phyloP scores from a whole-genome alignment of 2,113 vertebrate species.

The Balaenoptera acutorostrata region DNA sequence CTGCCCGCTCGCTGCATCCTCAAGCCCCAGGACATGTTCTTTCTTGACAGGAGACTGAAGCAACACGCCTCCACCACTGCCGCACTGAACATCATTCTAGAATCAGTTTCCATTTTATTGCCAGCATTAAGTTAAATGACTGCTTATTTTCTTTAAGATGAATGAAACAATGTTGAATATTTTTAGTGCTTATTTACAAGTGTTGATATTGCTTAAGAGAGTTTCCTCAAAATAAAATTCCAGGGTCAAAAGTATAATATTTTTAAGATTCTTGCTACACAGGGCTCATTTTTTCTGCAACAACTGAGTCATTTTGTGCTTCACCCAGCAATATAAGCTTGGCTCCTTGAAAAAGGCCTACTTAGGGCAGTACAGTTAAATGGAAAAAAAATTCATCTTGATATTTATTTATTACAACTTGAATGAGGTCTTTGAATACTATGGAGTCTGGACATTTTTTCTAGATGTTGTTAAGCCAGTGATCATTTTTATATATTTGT shows the following conservation, averaged over 20 bases:
- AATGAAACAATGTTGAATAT: neutral
- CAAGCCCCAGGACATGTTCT: no score
- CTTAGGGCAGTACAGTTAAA: neutral
- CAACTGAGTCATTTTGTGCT: neutral
- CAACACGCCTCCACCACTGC: neutral
- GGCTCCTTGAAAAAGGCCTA: neutral
- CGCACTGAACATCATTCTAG: fast-evolving
- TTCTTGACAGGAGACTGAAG: neutral
- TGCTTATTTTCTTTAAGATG: neutral
- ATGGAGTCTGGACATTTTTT: neutral
- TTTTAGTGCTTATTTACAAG: neutral
- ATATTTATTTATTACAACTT: no score
- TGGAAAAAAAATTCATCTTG: neutral
- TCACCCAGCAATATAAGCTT: no score
- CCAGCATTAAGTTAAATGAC: neutral
- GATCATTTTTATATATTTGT: neutral
- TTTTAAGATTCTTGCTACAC: neutral
- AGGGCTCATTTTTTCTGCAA: neutral
- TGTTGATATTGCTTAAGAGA: neutral
- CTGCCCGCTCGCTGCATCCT: neutral
- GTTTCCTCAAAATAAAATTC: neutral
- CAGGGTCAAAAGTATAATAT: neutral
- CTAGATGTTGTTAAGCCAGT: neutral
- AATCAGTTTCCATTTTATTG: no score
- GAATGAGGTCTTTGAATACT: neutral